Conservation (phyloP, 2,888 invertebrate genomes). For the Tholera decimalis region DNA sequence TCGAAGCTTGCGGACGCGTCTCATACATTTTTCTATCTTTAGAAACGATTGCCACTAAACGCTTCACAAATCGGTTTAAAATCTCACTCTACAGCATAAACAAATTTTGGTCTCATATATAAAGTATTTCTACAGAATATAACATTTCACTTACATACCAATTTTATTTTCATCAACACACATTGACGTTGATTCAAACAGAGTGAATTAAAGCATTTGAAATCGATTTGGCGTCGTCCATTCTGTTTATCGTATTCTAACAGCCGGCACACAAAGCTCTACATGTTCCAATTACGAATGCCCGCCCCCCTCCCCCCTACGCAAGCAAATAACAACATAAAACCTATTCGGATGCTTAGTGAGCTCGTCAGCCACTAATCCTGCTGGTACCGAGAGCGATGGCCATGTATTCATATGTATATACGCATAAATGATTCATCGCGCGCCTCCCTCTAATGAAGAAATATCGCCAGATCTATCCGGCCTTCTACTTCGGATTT, state of each 20-base stretch:
- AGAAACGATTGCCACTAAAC: conserved; percentile 1
- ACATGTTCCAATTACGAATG: conserved; percentile 1
- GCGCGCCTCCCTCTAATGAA: conserved; percentile 48
- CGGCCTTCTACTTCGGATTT: conserved; percentile 29
- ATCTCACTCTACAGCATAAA: no score
- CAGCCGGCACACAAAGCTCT: not conserved
- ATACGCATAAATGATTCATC: conserved; percentile 59
- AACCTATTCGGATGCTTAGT: conserved; percentile 15
- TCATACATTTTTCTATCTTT: conserved; percentile 5
- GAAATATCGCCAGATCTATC: conserved; percentile 47
- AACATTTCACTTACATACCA: not conserved
- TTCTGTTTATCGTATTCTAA: conserved; percentile 2
- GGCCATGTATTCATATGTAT: conserved; percentile 50
- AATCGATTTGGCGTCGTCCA: conserved; percentile 1
- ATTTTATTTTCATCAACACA: not conserved
- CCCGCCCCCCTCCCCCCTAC: no score
- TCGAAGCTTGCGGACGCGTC: conserved; percentile 1
- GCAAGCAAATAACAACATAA: no score
- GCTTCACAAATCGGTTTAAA: conserved; percentile 9
- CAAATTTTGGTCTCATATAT: no score
- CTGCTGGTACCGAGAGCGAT: conserved; percentile 7
- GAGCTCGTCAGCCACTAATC: conserved; percentile 7
- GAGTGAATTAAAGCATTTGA: not conserved
- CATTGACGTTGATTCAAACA: not conserved
- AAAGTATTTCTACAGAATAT: no score